These are phyloP conservation scores for Koerneria pararmatus DNA, from an alignment of 2,888 invertebrate genomes.

Conservation along the genomic window DNA sequence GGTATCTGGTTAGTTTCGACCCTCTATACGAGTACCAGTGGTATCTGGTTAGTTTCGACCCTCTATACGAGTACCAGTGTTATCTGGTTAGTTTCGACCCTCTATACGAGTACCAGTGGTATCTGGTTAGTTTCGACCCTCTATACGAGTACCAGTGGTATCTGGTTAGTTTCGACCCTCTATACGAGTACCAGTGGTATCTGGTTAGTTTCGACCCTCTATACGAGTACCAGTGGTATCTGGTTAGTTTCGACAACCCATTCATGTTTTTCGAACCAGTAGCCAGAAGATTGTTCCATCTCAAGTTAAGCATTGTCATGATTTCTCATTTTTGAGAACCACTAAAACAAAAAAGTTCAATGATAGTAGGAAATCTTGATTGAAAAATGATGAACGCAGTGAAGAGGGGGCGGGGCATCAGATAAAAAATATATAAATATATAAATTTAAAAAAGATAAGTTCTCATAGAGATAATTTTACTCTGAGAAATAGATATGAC, in stretches of 20 bases:
- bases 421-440: too few species aligned
- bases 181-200: conserved; percentile 96
- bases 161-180: conserved; percentile 78
- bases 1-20: conserved; percentile 82
- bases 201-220: conserved; percentile 80
- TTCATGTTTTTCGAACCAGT: too few species aligned
- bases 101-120: conserved; percentile 94
- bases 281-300: too few species aligned
- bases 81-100: conserved; percentile 82
- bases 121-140: conserved; percentile 79
- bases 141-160: conserved; percentile 97
- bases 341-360: too few species aligned
- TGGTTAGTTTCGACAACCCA: conserved; percentile 72
- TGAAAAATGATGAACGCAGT: too few species aligned
- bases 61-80: conserved; percentile 95
- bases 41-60: conserved; percentile 76
- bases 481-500: too few species aligned
- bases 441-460: too few species aligned
- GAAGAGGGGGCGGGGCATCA: too few species aligned
- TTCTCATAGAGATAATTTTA: too few species aligned
- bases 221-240: conserved; percentile 94
- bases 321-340: too few species aligned
- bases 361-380: too few species aligned
- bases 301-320: too few species aligned
- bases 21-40: conserved; percentile 95